Evolutionary conservation across 1,140 invertebrate species (phyloP), one percentile per base, ranked within the genome.

Genomic region (Brachionus manjavacas): DNA sequence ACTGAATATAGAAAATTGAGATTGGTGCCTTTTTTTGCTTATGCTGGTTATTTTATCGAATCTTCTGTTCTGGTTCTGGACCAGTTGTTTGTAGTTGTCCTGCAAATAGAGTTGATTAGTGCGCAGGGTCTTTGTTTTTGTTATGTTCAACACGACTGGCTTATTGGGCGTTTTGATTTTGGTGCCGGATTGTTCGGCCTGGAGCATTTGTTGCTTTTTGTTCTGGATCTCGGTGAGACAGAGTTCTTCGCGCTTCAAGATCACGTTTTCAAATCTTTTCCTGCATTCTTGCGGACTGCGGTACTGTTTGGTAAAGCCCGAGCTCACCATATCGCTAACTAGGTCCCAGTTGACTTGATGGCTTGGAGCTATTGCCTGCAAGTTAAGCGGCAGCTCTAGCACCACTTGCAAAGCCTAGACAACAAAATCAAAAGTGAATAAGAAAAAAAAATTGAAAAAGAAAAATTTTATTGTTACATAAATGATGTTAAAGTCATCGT

Each of bases 301-400:
- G 87, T 94, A 95, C 9, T 92, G 93, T 81, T 93, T 91, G 23
- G 94, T 94, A 35, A 86, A 86, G 0, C 92, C 92, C 1, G 35
- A 64, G 88, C 95, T 96, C 0, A 98, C 95, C 85, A 94, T 92
- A 87, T 98, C 96, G n/a, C 95, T 92, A 0, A 95, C 94, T 85
- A 97, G 91, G 88, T 98, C 96, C 96, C 96, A 98, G 90, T 98
- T 98, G 3, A 95, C 93, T 7, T 93, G 94, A 86, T 95, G 95
- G 0, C 93, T 95, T 0, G 94, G 94, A 12, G 93, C 93, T 0
- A 94, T 87, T 0, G 94, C 91, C 81, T 93, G 91, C 16, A 96
- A 90, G 89, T 94, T 95, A 25, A 95, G 87, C 0, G 94, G 94
- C 60, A 96, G 87, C 41, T 95, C 93, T 90, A 96, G 94, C 80